Base-by-base conservation (phyloP, 64 coral and sea anemone species). In the Pocillopora verrucosa region DNA sequence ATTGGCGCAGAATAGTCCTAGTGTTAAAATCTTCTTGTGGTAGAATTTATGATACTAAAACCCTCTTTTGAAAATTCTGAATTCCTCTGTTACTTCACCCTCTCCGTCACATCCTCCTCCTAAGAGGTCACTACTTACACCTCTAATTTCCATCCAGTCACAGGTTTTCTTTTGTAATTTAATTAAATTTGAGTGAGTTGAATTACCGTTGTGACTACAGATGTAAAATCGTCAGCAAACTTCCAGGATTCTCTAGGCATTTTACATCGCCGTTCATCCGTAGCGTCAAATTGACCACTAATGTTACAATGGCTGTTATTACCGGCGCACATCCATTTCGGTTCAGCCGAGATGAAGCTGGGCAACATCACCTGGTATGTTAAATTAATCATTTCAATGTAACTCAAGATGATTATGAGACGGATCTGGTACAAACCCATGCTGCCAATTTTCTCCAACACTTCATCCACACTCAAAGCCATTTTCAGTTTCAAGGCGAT, bases 191-290 rank as follows among this genome's bases (percentile, higher is more conserved):
- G n/a, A 4, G 25, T 7, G 4, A 69, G 24, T 5, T 22, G 5
- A 59, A 16, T 67, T 89, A 90, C 88, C 77, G 58, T 61, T 19
- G 88, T 90, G 3, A 90, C 88, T 11, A 90, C 88, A 56, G 88
- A 90, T 51, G 88, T 90, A 74, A 81, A 90, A 58, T 90, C 77
- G 17, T 90, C 79, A 13, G 22, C n/a, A 82, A 90, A 90, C 16
- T 56, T 82, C 88, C 88, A 90, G 56, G 79, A 77, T 15, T 79
- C 80, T 59, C 88, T 80, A 9, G 73, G 68, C 25, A 90, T 57
- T 35, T 70, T 36, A 16, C 88, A 90, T 24, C 88, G 76, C 24
- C 62, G 37, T 16, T 72, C 37, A 20, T 81, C 62, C 22, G 35
- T n/a, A 11, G 77, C 61, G 11, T 36, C 73, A 16, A 90, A 19